Evolutionary conservation across 2,888 invertebrate genomes (phyloP), one percentile per base, ranked within the genome.

Genomic region (Endomychus coccineus): DNA sequence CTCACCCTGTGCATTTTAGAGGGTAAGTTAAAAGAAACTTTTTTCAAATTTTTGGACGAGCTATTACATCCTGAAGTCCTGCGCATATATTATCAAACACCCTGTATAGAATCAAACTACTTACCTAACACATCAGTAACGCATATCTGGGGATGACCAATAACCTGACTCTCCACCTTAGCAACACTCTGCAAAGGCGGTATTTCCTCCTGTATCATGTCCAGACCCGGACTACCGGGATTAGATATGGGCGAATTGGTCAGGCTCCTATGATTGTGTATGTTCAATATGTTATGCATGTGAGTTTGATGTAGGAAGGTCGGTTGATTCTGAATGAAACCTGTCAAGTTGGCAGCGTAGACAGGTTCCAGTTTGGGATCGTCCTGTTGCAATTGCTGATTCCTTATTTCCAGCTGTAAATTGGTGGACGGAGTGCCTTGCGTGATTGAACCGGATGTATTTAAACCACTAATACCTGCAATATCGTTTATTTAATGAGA

Each of bases 81-180:
- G n/a, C n/a, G n/a, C n/a, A n/a, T n/a, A n/a, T n/a, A n/a, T n/a
- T n/a, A n/a, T n/a, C n/a, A n/a, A n/a, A n/a, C n/a, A n/a, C n/a
- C n/a, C n/a, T n/a, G n/a, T n/a, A n/a, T n/a, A n/a, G n/a, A 19
- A 7, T 7, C 6, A 19, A 10, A 10, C 5, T 15, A 45, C 48
- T 49, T 43, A 59, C 92, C 92, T 34, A 86, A 73, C 34, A 91
- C 90, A 60, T 94, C 92, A 0, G 94, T 94, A 6, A 94, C 74
- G 50, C 89, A 91, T 42, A 94, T 94, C 64, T 90, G 90, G 0
- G 94, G 91, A 59, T 84, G 78, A 5, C 11, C 5, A 4, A 15
- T 13, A 4, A 15, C 3, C 16, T 17, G 27, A 10, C 17, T 36
- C 2, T 55, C 50, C 15, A 44, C 49, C 56, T 15, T 59, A 52